Conservation (phyloP, 2,113 vertebrate genomes). For the Hemicordylus capensis region DNA sequence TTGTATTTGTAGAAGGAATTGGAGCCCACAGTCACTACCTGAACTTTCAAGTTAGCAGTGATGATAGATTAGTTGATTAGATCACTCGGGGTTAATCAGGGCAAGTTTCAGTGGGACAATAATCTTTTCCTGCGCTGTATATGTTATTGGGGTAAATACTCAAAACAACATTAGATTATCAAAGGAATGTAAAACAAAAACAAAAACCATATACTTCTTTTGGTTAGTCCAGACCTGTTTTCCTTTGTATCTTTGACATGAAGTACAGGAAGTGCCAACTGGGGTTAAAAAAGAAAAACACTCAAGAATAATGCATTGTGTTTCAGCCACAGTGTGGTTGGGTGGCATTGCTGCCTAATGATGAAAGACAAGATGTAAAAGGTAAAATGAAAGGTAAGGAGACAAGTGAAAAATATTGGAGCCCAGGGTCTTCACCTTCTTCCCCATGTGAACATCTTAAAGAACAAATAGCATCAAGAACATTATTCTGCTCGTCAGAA, state of each 20-base stretch:
- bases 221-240: conserved; percentile 33
- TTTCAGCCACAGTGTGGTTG: conserved; percentile 41
- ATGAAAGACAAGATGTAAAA: conserved; percentile 58
- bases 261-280: conserved; percentile 4
- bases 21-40: conserved; percentile 19
- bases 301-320: background rate
- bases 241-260: conserved; percentile 24
- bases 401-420: conserved; percentile 53
- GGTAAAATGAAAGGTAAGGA: conserved; percentile 57
- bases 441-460: conserved; percentile 32
- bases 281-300: background rate
- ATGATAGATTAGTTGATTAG: conserved; percentile 43
- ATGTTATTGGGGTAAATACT: conserved; percentile 28
- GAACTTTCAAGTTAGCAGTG: conserved; percentile 50
- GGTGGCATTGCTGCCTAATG: conserved; percentile 26
- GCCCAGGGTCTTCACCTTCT: conserved; percentile 59
- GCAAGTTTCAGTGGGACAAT: conserved; percentile 48
- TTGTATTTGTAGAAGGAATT: conserved; percentile 37
- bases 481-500: conserved; percentile 53
- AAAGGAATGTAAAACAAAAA: conserved; percentile 25
- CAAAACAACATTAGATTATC: conserved; percentile 39
- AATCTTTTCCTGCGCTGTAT: conserved; percentile 41
- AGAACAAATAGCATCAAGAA: conserved; percentile 41
- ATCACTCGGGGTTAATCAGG: conserved; percentile 63
- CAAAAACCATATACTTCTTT: background rate